Evolutionary conservation across 2,113 vertebrate species (phyloP).

Genomic region (Notothenia rossii): DNA sequence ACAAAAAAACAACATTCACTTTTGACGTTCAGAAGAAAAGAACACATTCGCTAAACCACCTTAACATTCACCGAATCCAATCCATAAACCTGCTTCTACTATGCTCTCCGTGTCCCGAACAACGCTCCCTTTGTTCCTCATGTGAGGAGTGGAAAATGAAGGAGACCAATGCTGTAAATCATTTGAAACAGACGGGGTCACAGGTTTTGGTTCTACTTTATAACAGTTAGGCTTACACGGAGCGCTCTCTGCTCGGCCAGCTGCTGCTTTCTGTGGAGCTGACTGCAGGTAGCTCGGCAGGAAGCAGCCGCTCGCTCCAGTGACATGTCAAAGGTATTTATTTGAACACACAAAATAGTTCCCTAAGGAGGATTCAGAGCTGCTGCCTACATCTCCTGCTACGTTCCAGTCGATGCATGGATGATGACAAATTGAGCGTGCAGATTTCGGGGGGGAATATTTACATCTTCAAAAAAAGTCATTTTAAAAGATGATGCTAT

Average conservation of each 20-base stretch:
- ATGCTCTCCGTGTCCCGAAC: slow-evolving; percentile 58
- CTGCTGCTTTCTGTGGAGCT: slow-evolving; percentile 26
- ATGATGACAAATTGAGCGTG: slow-evolving; percentile 22
- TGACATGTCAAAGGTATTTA: slow-evolving; percentile 50
- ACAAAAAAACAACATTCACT: too few species aligned
- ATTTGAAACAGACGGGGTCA: slow-evolving; percentile 71
- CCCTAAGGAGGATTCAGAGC: slow-evolving; percentile 28
- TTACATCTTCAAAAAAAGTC: background rate
- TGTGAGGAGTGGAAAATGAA: slow-evolving; percentile 55
- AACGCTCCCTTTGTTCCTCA: slow-evolving; percentile 79
- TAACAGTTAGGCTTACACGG: slow-evolving; percentile 56
- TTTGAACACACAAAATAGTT: slow-evolving; percentile 28
- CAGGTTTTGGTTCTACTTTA: slow-evolving; percentile 71
- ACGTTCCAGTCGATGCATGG: slow-evolving; percentile 8
- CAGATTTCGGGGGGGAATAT: background rate
- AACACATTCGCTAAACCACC: slow-evolving; percentile 42
- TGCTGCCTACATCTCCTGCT: slow-evolving; percentile 18
- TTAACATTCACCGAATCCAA: slow-evolving; percentile 56
- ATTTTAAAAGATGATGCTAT: background rate
- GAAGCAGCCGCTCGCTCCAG: slow-evolving; percentile 16
- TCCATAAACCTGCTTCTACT: slow-evolving; percentile 65
- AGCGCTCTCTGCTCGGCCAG: slow-evolving; percentile 13
- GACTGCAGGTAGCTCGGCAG: slow-evolving; percentile 48
- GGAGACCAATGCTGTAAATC: slow-evolving; percentile 73
- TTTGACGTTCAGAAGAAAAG: slow-evolving; percentile 28